Evolutionary conservation across 2,797 vertebrate genomes (phyloP), one percentile per base, ranked within the genome.

Genomic region (Lateolabrax maculatus): DNA sequence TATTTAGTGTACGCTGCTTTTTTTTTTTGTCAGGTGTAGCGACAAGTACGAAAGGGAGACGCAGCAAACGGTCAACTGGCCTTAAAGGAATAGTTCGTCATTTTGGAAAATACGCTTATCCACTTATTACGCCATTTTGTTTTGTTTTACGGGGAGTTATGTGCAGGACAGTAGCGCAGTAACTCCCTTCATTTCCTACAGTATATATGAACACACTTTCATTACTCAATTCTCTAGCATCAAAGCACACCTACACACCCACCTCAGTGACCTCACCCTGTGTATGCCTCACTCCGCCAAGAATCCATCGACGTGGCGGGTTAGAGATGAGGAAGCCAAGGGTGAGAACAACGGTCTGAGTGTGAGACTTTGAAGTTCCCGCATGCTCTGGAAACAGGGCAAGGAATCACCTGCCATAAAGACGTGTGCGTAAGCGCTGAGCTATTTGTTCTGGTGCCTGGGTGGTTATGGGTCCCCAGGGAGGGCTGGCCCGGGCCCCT

Each of bases 391-490:
- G 79, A 90, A 91, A 84, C 83, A 65, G 85, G 83, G 81, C 81
- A 81, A 91, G 90, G 89, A 94, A 92, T 95, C 90, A 93, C 93
- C 93, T 94, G 90, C 92, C 87, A 93, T 93, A 91, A 93, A 94
- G 92, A 87, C 52, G 85, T 49, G 63, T 91, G 90, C 75, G 89
- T 94, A 93, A 94, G 93, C 77, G 44, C 90, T 63, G 80, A 93
- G 87, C 88, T 94, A 93, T 95, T 94, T 92, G 90, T 89, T 94
- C 93, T 93, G 86, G 87, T 92, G 92, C 92, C 91, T 92, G 90
- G 90, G 93, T 93, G 93, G 94, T 94, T 94, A 95, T 78, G 84
- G 91, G 90, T 92, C 94, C 92, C 91, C 65, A 5, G 90, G 92
- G 94, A 92, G 80, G 86, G 73, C 84, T 83, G 88, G 89, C 83